Conservation (phyloP, 1,140 invertebrate species). For the Eumeta japonica region DNA sequence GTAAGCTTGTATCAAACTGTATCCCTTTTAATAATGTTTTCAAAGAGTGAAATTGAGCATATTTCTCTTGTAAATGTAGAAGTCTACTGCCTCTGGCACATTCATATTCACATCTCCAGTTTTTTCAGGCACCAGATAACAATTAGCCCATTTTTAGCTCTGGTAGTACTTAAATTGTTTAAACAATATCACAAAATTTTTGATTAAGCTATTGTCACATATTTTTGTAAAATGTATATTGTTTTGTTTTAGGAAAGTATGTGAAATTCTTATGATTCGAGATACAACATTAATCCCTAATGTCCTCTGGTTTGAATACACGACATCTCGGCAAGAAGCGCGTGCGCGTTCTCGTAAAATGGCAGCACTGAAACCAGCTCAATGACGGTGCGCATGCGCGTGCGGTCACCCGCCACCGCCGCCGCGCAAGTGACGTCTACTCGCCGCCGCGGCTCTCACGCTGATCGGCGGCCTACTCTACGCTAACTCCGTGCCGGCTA, state of each 20-base stretch:
- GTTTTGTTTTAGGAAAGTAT: constrained; percentile 70
- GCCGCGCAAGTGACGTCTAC: constrained; percentile 32
- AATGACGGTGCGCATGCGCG: constrained; percentile 66
- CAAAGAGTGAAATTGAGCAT: too few relatives aligned
- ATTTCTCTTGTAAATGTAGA: too few relatives aligned
- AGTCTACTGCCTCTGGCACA: too few relatives aligned
- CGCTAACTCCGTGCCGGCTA: constrained; percentile 10
- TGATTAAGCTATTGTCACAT: too few relatives aligned
- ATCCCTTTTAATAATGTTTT: too few relatives aligned
- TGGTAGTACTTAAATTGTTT: too few relatives aligned
- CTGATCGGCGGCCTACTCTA: constrained; percentile 30
- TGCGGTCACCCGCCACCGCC: constrained; percentile 10
- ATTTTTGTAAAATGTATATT: constrained; percentile 4
- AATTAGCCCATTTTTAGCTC: too few relatives aligned
- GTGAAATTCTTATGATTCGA: constrained; percentile 82
- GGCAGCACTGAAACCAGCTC: constrained; percentile 78
- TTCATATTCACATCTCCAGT: too few relatives aligned
- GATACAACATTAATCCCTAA: constrained; percentile 92
- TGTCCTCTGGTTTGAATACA: constrained; percentile 93
- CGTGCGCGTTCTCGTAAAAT: constrained; percentile 79
- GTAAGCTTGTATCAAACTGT: too few relatives aligned
- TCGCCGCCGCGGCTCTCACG: constrained; percentile 30
- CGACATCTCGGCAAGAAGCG: constrained; percentile 79
- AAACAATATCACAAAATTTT: too few relatives aligned
- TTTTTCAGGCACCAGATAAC: too few relatives aligned